Percentiles rank a stretch among this genome's conserved stretches.
Evolutionary conservation across 2,113 vertebrate species (phyloP).

Genomic region (Vicugna pacos): DNA sequence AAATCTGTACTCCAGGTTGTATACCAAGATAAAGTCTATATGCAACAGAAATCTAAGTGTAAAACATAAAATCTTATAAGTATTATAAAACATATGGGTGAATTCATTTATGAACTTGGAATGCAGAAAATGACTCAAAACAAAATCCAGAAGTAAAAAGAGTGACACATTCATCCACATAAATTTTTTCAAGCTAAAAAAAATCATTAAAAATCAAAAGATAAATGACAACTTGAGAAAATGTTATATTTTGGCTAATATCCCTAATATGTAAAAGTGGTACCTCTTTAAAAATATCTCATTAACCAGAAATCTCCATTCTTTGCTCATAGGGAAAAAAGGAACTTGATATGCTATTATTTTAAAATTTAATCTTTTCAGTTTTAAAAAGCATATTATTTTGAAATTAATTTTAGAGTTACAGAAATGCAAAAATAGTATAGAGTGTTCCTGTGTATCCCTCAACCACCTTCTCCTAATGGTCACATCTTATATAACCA

Average conservation of each 20-base stretch:
- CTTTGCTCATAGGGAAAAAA: not conserved
- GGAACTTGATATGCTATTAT: not conserved
- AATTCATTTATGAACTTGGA: constrained; percentile 21
- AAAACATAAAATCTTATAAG: not conserved
- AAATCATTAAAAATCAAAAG: not conserved
- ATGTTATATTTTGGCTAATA: not conserved
- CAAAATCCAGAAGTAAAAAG: not conserved
- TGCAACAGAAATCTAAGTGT: not conserved
- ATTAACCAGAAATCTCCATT: constrained; percentile 7
- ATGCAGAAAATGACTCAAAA: not conserved
- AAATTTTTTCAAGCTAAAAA: not conserved
- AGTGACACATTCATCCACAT: not conserved
- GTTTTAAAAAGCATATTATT: not conserved
- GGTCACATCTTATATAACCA: not conserved
- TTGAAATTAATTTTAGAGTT: constrained; percentile 41
- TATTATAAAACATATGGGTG: not conserved
- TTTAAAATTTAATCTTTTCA: not conserved
- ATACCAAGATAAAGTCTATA: not conserved
- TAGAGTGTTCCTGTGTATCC: not conserved
- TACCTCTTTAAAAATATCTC: not conserved
- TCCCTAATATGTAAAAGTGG: not conserved
- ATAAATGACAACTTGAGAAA: not conserved
- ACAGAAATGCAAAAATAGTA: not conserved
- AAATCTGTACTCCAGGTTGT: not conserved
- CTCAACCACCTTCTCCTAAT: not conserved